These are phyloP conservation scores for Hippopotamus amphibius DNA, from an alignment of 2,113 vertebrate species.

Conservation along the genomic window DNA sequence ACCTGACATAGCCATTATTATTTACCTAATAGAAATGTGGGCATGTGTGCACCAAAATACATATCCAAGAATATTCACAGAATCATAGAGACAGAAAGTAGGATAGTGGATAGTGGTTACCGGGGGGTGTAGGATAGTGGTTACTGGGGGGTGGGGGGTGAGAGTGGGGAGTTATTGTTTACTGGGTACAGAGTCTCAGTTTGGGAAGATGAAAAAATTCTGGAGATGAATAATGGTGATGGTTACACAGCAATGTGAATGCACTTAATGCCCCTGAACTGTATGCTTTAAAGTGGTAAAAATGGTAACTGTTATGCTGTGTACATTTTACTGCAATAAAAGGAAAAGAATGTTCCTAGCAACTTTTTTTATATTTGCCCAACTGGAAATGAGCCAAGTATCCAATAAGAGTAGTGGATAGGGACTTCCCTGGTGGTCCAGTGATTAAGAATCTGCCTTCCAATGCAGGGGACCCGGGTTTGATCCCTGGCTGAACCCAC, in stretches of 20 bases:
- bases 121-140: background rate
- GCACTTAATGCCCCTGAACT: background rate
- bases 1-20: background rate
- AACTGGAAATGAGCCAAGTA: slow-evolving; percentile 40
- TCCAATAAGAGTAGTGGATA: background rate
- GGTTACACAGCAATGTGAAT: background rate
- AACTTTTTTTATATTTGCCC: slow-evolving; percentile 1
- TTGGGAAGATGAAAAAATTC: background rate
- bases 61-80: background rate
- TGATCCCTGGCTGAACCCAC: no score
- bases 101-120: no score
- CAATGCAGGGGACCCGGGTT: no score
- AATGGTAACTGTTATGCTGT: background rate
- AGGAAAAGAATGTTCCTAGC: background rate
- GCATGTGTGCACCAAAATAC: background rate
- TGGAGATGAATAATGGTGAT: background rate
- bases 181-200: background rate
- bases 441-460: no score
- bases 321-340: background rate
- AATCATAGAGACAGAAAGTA: background rate
- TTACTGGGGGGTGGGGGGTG: background rate
- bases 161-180: background rate
- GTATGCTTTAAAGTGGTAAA: background rate
- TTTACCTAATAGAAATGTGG: background rate
- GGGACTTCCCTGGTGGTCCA: no score